These are phyloP conservation scores for Antechinus flavipes DNA, from an alignment of 2,113 vertebrate species.

Conservation along the genomic window DNA sequence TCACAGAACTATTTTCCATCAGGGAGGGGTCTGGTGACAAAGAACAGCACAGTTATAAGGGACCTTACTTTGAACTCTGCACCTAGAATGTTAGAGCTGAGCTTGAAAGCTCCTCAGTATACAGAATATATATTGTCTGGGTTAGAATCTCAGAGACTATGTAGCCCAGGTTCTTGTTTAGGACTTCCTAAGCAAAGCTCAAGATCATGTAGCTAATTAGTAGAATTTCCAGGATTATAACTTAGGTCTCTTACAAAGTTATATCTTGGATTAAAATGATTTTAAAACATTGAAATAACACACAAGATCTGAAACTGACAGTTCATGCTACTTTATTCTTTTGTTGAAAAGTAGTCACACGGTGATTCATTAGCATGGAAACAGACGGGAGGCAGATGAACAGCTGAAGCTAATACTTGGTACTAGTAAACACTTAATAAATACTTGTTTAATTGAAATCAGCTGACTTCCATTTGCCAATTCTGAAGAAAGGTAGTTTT, in stretches of 20 bases:
- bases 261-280: background rate
- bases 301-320: background rate
- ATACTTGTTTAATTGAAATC: background rate
- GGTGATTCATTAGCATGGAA: background rate
- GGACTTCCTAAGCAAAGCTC: background rate
- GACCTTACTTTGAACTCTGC: background rate
- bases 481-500: background rate
- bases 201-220: background rate
- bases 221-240: background rate
- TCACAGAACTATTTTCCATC: background rate
- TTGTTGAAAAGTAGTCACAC: background rate
- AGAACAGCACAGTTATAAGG: background rate
- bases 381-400: background rate
- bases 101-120: background rate
- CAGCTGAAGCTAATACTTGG: background rate
- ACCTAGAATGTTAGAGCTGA: background rate
- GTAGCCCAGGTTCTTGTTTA: background rate
- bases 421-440: background rate
- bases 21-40: background rate
- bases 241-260: background rate
- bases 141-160: background rate
- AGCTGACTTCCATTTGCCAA: background rate
- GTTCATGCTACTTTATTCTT: background rate
- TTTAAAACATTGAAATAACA: background rate
- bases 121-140: background rate